phyloP scores from a whole-genome alignment of 2,888 invertebrate species.

The Himalopsyche tibetana region DNA sequence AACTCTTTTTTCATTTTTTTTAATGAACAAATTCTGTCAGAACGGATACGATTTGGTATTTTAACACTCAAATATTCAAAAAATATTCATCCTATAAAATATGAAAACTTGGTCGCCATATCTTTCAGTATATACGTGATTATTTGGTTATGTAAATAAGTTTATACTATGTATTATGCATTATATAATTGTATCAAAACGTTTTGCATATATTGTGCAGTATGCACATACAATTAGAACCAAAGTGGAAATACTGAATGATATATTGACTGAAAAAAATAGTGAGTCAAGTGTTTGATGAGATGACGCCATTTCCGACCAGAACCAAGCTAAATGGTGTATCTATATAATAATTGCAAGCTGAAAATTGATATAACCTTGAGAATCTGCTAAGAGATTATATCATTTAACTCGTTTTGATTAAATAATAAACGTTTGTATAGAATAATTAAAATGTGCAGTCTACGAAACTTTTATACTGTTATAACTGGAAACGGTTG shows the following conservation, averaged over 20 bases:
- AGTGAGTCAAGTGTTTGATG: slow-evolving; percentile 19
- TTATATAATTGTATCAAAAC: neutral
- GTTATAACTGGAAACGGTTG: no score
- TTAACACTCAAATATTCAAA: neutral
- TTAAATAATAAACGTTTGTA: no score
- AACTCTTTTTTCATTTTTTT: no score
- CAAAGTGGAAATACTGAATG: neutral
- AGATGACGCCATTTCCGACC: slow-evolving; percentile 29
- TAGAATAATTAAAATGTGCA: no score
- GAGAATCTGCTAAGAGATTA: neutral
- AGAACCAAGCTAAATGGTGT: neutral
- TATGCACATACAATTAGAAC: neutral
- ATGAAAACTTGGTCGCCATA: neutral
- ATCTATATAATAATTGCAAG: slow-evolving; percentile 20
- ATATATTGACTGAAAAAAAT: slow-evolving; percentile 16
- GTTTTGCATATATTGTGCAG: slow-evolving; percentile 32
- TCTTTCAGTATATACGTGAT: neutral
- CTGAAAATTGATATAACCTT: slow-evolving; percentile 6
- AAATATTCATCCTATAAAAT: neutral
- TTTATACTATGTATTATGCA: neutral
- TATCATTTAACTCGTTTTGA: no score
- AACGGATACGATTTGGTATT: neutral
- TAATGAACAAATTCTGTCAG: no score
- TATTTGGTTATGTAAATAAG: neutral
- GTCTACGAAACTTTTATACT: no score